These are phyloP conservation scores for Theonella swinhoei DNA, from an alignment of 37 sponge, comb jelly and placozoan species.

Conservation along the genomic window DNA sequence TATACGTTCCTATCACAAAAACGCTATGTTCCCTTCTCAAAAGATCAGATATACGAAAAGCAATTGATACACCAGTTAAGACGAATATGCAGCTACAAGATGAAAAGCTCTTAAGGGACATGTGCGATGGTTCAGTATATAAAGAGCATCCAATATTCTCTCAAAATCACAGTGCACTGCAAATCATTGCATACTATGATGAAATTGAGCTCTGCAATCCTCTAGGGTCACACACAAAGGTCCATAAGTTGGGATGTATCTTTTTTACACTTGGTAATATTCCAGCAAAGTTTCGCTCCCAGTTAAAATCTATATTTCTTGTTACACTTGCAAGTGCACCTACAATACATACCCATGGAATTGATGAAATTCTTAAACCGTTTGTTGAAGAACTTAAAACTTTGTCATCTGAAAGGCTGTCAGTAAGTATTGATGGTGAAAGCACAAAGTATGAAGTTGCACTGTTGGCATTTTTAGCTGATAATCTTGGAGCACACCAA, in stretches of 20 bases:
- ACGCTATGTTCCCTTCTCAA: not conserved
- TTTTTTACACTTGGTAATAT: constrained; percentile 2
- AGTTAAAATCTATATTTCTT: too few relatives aligned
- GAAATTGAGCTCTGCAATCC: too few relatives aligned
- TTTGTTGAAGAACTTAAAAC: not conserved
- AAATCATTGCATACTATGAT: too few relatives aligned
- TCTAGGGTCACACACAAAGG: too few relatives aligned
- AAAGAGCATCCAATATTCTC: not conserved
- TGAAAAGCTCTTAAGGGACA: constrained; percentile 20
- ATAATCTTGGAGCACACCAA: not conserved
- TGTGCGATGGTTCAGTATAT: constrained; percentile 21
- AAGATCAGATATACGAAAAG: not conserved
- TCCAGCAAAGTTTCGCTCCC: too few relatives aligned
- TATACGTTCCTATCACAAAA: constrained; percentile 5
- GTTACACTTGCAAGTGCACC: too few relatives aligned
- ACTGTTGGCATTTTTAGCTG: constrained; percentile 1
- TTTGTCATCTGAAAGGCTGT: too few relatives aligned
- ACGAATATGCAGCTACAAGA: too few relatives aligned
- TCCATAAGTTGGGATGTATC: not conserved
- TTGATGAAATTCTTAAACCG: not conserved
- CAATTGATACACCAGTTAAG: not conserved
- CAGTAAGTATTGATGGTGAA: constrained; percentile 10
- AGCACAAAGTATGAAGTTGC: not conserved
- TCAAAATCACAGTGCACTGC: constrained; percentile 1
- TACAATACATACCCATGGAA: too few relatives aligned